Base-by-base conservation (phyloP, 2,113 vertebrate species). In the Trematocara stigmaticum region DNA sequence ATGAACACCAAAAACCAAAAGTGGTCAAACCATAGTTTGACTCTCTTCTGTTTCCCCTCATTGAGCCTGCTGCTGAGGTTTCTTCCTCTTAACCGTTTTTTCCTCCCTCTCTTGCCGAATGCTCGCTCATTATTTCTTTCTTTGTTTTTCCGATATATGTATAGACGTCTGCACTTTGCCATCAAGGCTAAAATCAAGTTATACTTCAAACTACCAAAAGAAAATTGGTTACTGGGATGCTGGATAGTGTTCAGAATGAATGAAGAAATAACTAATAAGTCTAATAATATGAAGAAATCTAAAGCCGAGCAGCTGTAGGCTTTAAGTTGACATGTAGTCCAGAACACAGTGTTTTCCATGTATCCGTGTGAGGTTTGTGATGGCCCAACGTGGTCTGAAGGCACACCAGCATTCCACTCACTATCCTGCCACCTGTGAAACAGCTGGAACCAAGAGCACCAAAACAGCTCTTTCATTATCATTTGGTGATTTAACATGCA, bases 111-210 rank as follows among this genome's bases (percentile, higher is more conserved):
- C 18, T 40, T 6, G 38, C 20, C 7, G 13, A 69, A 9, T 45
- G 38, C 38, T 45, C 20, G 0, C n/a, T 45, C 20, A 20, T 66
- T 12, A 20, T 40, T 40, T 66, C 18, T 12, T 40, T 12, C 10
- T 1, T 38, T 38, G 2, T 45, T 69, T 69, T 69, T 15, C 2
- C 0, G 1, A 69, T 11, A 1, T 3, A 13, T n/a, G 3, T 64
- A 64, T 29, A 45, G 8, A 47, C 2, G 2, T 10, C 40, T 49
- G 45, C 23, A 74, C 42, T 29, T 42, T 2, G 29, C 5, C 56
- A 59, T 34, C 56, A 6, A 59, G 56, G 8, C 15, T 34, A 59
- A 59, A 59, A 34, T 59, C 56, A 10, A 59, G 56, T 59, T 59
- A 10, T 34, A 10, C 8, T 59, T 2, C 56, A 47, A 74, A 2